These are phyloP conservation scores for Rhodinocichla rosea DNA, from an alignment of 2,113 vertebrate genomes.

Conservation along the genomic window DNA sequence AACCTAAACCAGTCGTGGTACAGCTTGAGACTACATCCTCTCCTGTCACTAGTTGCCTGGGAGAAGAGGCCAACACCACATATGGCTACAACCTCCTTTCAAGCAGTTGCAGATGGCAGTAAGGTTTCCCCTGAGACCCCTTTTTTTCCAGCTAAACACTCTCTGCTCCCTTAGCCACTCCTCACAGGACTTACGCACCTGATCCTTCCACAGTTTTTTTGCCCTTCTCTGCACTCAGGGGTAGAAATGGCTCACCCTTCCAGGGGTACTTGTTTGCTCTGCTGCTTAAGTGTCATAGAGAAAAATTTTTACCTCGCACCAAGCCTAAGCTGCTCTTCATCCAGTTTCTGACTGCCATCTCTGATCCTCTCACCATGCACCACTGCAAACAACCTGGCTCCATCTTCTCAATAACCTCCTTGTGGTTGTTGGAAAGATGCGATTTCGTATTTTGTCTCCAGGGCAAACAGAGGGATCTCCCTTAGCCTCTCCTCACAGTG, in stretches of 20 bases:
- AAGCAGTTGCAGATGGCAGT: neutral
- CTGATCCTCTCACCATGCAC: neutral
- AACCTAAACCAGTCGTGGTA: neutral
- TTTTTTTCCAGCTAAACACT: neutral
- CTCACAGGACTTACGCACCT: fast-evolving
- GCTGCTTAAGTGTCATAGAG: neutral
- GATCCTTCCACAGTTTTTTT: neutral
- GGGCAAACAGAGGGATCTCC: neutral
- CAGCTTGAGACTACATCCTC: neutral
- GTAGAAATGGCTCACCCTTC: neutral
- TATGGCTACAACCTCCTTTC: neutral
- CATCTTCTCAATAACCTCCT: neutral
- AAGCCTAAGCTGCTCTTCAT: neutral
- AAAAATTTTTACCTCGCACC: neutral
- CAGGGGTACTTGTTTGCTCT: fast-evolving
- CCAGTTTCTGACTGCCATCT: neutral
- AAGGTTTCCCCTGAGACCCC: neutral
- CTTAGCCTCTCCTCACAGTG: neutral
- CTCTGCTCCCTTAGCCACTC: neutral
- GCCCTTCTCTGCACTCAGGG: neutral
- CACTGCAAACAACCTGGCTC: neutral
- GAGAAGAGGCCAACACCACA: neutral
- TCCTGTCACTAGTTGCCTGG: neutral
- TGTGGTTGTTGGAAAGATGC: neutral
- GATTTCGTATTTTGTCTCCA: neutral